These are phyloP conservation scores for Delichon dasypus DNA, from an alignment of 2,797 vertebrate genomes.

Conservation along the genomic window DNA sequence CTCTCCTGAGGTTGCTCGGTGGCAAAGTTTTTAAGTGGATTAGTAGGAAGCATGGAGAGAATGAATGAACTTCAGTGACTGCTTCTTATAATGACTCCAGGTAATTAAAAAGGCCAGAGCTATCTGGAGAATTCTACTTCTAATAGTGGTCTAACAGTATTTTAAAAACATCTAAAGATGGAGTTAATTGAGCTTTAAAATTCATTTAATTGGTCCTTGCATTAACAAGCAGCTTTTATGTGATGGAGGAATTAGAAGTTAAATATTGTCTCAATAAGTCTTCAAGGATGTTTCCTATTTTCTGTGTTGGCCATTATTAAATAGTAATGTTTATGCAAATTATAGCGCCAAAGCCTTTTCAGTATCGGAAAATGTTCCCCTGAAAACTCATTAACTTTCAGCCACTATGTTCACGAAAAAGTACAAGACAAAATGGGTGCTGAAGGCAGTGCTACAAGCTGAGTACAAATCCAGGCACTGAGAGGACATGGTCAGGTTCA, in stretches of 20 bases:
- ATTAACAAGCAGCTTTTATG: constrained; percentile 25
- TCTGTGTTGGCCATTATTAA: neutral
- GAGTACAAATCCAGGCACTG: neutral
- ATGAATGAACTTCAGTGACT: constrained; percentile 34
- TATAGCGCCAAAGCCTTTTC: neutral
- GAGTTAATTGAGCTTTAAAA: constrained; percentile 40
- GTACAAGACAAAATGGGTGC: neutral
- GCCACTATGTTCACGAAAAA: neutral
- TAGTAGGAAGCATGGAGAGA: constrained; percentile 31
- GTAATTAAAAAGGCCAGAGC: constrained; percentile 41
- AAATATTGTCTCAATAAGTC: constrained; percentile 22
- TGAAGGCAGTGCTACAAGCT: neutral
- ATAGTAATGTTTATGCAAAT: constrained; percentile 4
- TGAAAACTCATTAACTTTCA: constrained; percentile 1
- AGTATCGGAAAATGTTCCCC: neutral
- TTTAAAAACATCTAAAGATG: constrained; percentile 30
- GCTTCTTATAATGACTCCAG: constrained; percentile 24
- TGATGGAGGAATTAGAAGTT: constrained; percentile 20
- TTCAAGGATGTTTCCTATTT: neutral
- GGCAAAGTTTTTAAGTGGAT: constrained; percentile 33
- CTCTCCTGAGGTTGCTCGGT: neutral
- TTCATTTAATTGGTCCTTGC: neutral
- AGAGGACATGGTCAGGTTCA: neutral
- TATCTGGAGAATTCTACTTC: constrained; percentile 7
- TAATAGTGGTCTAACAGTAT: neutral